These are phyloP conservation scores for Lucifuga dentata DNA, from an alignment of 2,113 vertebrate species.

Conservation along the genomic window DNA sequence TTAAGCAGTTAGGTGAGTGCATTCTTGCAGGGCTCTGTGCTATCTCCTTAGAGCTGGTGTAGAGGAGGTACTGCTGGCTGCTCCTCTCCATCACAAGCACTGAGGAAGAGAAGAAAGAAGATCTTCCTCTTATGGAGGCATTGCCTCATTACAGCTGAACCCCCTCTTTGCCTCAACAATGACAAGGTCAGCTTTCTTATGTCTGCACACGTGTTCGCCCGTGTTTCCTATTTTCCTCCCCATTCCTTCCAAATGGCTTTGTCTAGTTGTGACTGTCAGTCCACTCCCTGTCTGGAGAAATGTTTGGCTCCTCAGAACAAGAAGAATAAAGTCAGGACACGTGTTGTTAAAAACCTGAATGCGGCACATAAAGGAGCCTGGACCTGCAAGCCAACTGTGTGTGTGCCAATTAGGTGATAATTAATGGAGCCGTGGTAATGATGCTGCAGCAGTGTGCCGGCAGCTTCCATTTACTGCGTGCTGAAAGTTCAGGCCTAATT, in stretches of 20 bases:
- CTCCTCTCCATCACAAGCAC: conserved; percentile 47
- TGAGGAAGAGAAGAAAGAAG: conserved; percentile 60
- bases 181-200: conserved; percentile 67
- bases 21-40: conserved; percentile 84
- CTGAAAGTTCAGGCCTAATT: conserved; percentile 86
- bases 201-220: conserved; percentile 67
- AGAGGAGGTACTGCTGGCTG: conserved; percentile 32
- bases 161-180: conserved; percentile 64
- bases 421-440: conserved; percentile 90
- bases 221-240: conserved; percentile 48
- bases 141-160: conserved; percentile 81
- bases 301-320: conserved; percentile 85
- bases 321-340: conserved; percentile 69
- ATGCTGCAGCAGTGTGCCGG: conserved; percentile 80
- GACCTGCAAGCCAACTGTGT: conserved; percentile 64
- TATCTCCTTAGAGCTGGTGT: conserved; percentile 88
- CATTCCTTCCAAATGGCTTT: conserved; percentile 76
- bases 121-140: conserved; percentile 63
- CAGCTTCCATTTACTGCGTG: conserved; percentile 85
- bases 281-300: conserved; percentile 79
- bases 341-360: conserved; percentile 79
- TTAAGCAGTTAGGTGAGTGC: conserved; percentile 84
- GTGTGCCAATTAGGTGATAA: conserved; percentile 90
- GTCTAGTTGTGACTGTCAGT: conserved; percentile 86
- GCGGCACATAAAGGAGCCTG: conserved; percentile 62